Base-by-base conservation (phyloP, 2,888 invertebrate species). In the Cataglyphis livida region DNA sequence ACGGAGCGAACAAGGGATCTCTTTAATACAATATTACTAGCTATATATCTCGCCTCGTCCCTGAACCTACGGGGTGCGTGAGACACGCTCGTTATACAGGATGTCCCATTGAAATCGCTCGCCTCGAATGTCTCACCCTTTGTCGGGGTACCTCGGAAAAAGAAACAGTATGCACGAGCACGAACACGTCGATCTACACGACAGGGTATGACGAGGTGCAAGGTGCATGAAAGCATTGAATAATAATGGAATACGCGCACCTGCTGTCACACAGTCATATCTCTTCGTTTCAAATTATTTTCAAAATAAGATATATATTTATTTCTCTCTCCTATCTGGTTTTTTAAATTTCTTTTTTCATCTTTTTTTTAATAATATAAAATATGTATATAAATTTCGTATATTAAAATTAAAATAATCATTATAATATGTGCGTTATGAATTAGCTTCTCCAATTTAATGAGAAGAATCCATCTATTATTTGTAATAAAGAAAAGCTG, bases 1-100 rank as follows among this genome's bases (percentile, higher is more conserved):
- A 93, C 85, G 87, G 88, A 79, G 85, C 89, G 89, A 89, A 93
- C 93, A 93, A 93, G 90, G 92, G 87, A 90, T 79, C 87, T 90
- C 90, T 93, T 93, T 92, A 92, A 93, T 92, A 89, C 91, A 90
- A 90, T 91, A 92, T 92, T 91, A 91, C 91, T 87, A 88, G 82
- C 83, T 68, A 81, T 86, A 81, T 84, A 84, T 90, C 84, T 83
- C 66, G 86, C 86, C 38, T 51, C 68, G 93, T 91, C 93, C 93
- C 90, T 93, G 92, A 93, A 93, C 93, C 90, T 92, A 81, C 85
- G 82, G 88, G 88, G 90, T 89, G 89, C 90, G 89, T 88, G 91
- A 91, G 89, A 89, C 88, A 88, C 84, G 84, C 84, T 89, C 86
- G 84, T 89, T 90, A 90, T 86, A 90, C 89, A 89, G 89, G 90